phyloP scores from a whole-genome alignment of 2,113 vertebrate genomes.

The Hemibagrus wyckioides region DNA sequence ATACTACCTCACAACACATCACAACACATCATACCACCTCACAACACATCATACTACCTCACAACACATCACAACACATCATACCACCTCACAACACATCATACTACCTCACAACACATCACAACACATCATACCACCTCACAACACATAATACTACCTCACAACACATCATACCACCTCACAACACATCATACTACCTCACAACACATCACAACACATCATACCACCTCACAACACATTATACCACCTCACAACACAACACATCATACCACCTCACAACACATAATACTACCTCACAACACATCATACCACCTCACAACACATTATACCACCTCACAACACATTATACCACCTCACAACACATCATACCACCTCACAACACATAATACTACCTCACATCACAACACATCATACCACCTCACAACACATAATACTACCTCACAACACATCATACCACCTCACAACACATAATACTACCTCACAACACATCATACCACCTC shows the following conservation, averaged over 20 bases:
- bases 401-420: background rate
- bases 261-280: background rate
- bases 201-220: background rate
- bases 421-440: background rate
- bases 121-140: background rate
- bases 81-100: background rate
- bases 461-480: background rate
- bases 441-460: background rate
- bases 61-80: background rate
- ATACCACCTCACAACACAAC: background rate
- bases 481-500: background rate
- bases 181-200: background rate
- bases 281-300: too few relatives aligned
- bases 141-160: background rate
- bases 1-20: background rate
- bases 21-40: background rate
- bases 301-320: too few relatives aligned
- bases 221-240: background rate
- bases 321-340: background rate
- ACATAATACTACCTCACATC: background rate
- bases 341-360: background rate
- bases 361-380: background rate
- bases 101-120: background rate
- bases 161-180: background rate
- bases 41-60: background rate